phyloP scores from a whole-genome alignment of 1,140 invertebrate genomes.

The Lysiphlebus fabarum region DNA sequence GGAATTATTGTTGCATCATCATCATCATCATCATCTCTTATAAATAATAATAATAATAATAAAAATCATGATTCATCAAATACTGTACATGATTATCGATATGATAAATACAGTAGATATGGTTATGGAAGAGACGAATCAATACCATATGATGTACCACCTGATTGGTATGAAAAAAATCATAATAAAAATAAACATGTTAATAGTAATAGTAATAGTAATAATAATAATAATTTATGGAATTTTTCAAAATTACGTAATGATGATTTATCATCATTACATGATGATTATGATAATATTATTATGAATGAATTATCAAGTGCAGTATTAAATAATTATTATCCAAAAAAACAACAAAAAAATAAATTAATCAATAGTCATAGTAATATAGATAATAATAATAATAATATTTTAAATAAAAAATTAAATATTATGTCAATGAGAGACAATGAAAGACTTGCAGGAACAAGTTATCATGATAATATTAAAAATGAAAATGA shows the following conservation, averaged over 20 bases:
- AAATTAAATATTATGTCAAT: conserved; percentile 6
- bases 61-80: conserved; percentile 10
- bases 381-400: conserved; percentile 7
- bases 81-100: too few species aligned
- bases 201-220: not conserved
- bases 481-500: conserved; percentile 9
- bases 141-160: conserved; percentile 17
- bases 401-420: not conserved
- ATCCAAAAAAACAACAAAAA: conserved; percentile 9
- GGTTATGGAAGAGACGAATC: conserved; percentile 4
- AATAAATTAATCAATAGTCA: not conserved
- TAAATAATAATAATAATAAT: not conserved
- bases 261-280: not conserved
- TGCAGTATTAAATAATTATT: conserved; percentile 20
- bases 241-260: conserved; percentile 6
- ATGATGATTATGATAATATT: conserved; percentile 10
- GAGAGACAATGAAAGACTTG: not conserved
- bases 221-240: conserved; percentile 3
- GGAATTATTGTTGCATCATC: too few species aligned
- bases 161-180: conserved; percentile 12
- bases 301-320: conserved; percentile 20
- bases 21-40: not conserved
- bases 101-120: not conserved
- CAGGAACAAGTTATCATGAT: not conserved
- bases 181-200: not conserved